Conservation (phyloP, 1,140 invertebrate genomes). For the Penaeus vannamei region DNA sequence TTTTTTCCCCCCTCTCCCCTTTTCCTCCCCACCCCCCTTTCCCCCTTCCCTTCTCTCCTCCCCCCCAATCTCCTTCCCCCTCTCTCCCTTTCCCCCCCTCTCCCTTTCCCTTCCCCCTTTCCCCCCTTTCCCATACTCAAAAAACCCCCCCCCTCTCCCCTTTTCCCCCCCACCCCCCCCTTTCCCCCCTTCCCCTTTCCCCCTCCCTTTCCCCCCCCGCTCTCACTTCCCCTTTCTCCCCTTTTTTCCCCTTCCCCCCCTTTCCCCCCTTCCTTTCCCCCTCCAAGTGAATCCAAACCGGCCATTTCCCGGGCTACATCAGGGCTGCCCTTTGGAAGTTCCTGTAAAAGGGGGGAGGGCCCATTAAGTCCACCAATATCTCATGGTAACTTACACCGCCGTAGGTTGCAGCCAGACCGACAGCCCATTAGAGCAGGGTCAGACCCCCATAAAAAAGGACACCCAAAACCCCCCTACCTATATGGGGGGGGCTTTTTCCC, state of each 20-base stretch:
- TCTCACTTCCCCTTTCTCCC: no score
- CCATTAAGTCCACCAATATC: constrained; percentile 57
- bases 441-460: constrained; percentile 51
- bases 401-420: constrained; percentile 53
- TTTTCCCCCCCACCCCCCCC: background rate
- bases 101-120: background rate
- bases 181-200: background rate
- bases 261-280: background rate
- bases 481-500: no score
- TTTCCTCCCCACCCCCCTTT: background rate
- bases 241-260: background rate
- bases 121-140: background rate
- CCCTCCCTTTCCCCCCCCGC: background rate
- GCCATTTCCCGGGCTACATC: constrained; percentile 47
- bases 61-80: background rate
- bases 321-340: constrained; percentile 40
- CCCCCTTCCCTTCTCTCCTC: background rate
- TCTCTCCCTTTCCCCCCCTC: background rate
- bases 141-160: background rate
- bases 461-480: constrained; percentile 24
- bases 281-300: background rate
- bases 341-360: constrained; percentile 42
- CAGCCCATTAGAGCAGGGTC: constrained; percentile 52
- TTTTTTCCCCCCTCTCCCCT: background rate
- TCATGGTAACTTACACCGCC: constrained; percentile 51